phyloP scores from a whole-genome alignment of 2,888 invertebrate species.

The Anarsia innoxiella region DNA sequence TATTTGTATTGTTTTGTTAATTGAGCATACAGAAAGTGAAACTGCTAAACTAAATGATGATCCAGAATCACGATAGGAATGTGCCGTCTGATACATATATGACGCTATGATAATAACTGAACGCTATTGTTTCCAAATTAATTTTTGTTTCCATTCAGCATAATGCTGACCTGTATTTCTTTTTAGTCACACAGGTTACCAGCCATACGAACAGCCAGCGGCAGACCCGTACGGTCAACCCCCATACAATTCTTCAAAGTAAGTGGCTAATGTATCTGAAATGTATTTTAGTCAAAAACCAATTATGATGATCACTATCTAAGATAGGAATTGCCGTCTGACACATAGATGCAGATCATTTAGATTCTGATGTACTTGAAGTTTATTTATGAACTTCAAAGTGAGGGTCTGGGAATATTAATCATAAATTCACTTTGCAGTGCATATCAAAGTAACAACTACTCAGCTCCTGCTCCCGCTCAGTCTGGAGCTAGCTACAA shows the following conservation, averaged over 20 bases:
- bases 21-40: no score
- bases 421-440: slow-evolving; percentile 35
- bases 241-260: slow-evolving; percentile 54
- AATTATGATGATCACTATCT: slow-evolving; percentile 17
- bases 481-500: slow-evolving; percentile 46
- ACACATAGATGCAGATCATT: slow-evolving; percentile 61
- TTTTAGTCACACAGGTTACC: slow-evolving; percentile 58
- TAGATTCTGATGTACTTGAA: slow-evolving; percentile 38
- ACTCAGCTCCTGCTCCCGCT: slow-evolving; percentile 44
- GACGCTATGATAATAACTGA: slow-evolving; percentile 38
- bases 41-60: slow-evolving; percentile 63
- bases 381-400: neutral
- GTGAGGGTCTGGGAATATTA: neutral
- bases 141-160: no score
- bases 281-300: no score
- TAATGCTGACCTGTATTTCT: slow-evolving; percentile 6
- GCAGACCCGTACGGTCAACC: slow-evolving; percentile 54
- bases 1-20: slow-evolving; percentile 1
- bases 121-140: neutral
- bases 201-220: slow-evolving; percentile 55
- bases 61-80: slow-evolving; percentile 68
- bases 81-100: slow-evolving; percentile 72
- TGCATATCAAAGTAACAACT: slow-evolving; percentile 54
- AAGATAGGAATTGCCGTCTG: slow-evolving; percentile 71
- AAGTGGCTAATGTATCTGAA: slow-evolving; percentile 12